phyloP scores from a whole-genome alignment of 1,140 invertebrate genomes.

The Drosophila arawakana region DNA sequence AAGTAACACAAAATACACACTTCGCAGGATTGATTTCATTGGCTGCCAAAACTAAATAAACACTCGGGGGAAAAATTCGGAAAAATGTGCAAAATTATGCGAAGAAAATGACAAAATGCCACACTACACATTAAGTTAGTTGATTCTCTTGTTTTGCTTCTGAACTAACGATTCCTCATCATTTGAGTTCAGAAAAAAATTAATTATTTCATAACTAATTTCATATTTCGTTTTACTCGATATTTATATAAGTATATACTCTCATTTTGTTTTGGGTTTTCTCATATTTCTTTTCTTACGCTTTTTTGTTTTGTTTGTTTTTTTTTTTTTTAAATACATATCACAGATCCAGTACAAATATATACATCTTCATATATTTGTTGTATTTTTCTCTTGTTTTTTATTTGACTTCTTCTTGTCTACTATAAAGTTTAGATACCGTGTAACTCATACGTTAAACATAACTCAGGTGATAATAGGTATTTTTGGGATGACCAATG shows the following conservation, averaged over 20 bases:
- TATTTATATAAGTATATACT: slow-evolving; percentile 51
- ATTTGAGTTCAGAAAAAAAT: slow-evolving; percentile 69
- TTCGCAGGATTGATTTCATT: slow-evolving; percentile 3
- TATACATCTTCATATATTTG: slow-evolving; percentile 64
- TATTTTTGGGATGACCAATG: slow-evolving; percentile 45
- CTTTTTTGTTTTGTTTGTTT: slow-evolving; percentile 19
- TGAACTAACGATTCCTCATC: slow-evolving; percentile 66
- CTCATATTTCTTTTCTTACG: not conserved
- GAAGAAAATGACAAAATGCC: slow-evolving; percentile 30
- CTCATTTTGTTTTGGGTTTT: slow-evolving; percentile 43
- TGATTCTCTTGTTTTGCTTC: slow-evolving; percentile 59
- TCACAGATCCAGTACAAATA: slow-evolving; percentile 84
- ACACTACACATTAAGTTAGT: slow-evolving; percentile 27
- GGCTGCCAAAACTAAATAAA: slow-evolving; percentile 15
- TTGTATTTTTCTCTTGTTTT: slow-evolving; percentile 27
- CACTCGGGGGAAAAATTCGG: not conserved
- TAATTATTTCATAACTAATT: slow-evolving; percentile 83
- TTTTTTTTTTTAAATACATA: slow-evolving; percentile 80
- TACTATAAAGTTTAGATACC: slow-evolving; percentile 70
- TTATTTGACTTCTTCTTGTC: slow-evolving; percentile 53
- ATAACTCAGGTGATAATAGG: slow-evolving; percentile 69
- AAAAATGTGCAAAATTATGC: slow-evolving; percentile 17
- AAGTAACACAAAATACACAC: slow-evolving; percentile 7
- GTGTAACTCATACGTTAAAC: slow-evolving; percentile 72
- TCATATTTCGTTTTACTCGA: slow-evolving; percentile 63